Evolutionary conservation across 2,888 invertebrate species (phyloP), one percentile per base, ranked within the genome.

Genomic region (Ichneumon xanthorius): DNA sequence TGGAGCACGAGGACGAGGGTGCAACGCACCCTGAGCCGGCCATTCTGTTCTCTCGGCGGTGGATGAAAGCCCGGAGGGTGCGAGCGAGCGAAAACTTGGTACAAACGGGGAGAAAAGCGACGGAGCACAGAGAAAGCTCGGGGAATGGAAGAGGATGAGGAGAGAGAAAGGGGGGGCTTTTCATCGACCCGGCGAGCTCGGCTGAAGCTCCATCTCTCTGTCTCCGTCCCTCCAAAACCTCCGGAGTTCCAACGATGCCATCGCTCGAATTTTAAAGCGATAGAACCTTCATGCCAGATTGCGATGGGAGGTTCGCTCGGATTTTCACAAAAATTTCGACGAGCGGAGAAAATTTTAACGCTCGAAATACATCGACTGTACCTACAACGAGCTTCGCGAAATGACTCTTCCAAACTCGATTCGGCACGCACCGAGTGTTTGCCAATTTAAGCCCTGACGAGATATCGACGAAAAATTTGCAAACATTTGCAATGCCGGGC

Each of bases 161-260:
- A 80, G 76, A 50, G 48, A 72, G 65, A 55, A 71, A 40, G 48
- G 14, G 58, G 26, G 58, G 3, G 22, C 26, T 73, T 80, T 86
- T 75, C 87, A 88, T 87, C 86, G 87, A 87, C 86, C 85, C 83
- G 53, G 53, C 26, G 70, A 72, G 63, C 63, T 63, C 48, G 22
- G 45, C 33, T 45, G 75, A 65, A 71, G 37, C 72, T 80, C 33
- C 33, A 45, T 58, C 40, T 58, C 58, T 26, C 73, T 7, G 53
- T 73, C 16, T 76, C 53, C 37, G 5, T 53, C 53, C 6, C 55
- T 76, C 67, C 53, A 9, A 53, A 33, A 22, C 79, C 72, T 81
- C 33, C 55, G 70, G 37, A 61, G 76, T 67, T 53, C 72, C 76
- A 40, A 37, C 61, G 65, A 78, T 75, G 73, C 71, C 67, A 72